Evolutionary conservation across 2,888 invertebrate species (phyloP), one percentile per base, ranked within the genome.

Genomic region (Tubulanus polymorphus): DNA sequence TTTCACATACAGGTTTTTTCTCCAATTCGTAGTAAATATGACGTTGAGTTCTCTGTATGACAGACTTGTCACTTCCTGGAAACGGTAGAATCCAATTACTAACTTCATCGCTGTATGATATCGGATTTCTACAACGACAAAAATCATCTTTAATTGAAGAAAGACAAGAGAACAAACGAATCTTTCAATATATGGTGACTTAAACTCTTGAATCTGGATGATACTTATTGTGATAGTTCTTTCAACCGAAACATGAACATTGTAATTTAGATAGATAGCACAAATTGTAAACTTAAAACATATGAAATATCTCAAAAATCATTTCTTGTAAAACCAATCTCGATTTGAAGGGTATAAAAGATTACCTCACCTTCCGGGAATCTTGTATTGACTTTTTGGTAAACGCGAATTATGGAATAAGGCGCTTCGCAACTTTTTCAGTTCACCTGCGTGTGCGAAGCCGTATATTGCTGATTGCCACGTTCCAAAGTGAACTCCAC

Each of bases 401-500:
- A 79, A 57, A n/a, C n/a, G n/a, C 12, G 70, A 68, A 30, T 84
- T 82, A 0, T 88, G 84, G 65, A 82, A 91, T 28, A 93, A 73
- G 70, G 88, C 82, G 54, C 82, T 79, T 30, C 93, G 83, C 10
- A 94, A 74, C 0, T 78, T 79, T 3, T 81, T 79, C 54, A 93
- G 76, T 69, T 92, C 88, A 52, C 81, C 65, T 1, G 78, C 70
- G 74, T 88, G 80, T 0, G 87, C 85, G 51, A 94, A 69, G 0
- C 91, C 88, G 74, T 92, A 82, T 3, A 96, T 84, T 0, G 89
- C 85, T 0, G 94, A 93, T 73, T 91, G 88, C 88, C 92, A 95
- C 0, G 96, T 96, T 15, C 89, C 93, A 73, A 85, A 88, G 80
- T 96, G 88, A 37, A 90, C 68, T 3, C 74, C 62, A 0, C 60